Evolutionary conservation across 2,888 invertebrate genomes (phyloP), one percentile per base, ranked within the genome.

Genomic region (Parnassius orleans): DNA sequence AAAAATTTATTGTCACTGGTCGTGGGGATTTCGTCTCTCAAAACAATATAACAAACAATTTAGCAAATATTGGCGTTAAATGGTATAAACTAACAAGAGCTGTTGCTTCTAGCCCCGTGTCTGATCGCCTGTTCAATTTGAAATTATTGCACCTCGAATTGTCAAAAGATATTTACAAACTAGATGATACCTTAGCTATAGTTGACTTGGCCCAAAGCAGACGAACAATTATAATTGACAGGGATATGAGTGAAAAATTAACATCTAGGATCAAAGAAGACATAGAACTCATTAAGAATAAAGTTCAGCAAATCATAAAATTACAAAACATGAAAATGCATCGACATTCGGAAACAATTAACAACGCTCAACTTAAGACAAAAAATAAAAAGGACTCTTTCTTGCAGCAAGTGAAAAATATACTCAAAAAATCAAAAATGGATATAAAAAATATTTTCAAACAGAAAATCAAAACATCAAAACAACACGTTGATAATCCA

Each of bases 91-190:
- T 80, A 54, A 66, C 76, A 9, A 54, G 61, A 10, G 70, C 69
- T 19, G 53, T 84, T 7, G 61, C 66, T 5, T 65, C 68, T 1
- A 76, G 72, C 62, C 41, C 71, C n/a, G 66, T 74, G 14, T 64
- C 71, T 33, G 73, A 80, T 43, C 76, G 70, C 42, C 48, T 84
- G 0, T 74, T 83, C 24, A 72, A 71, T 15, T 69, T 87, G 69
- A 87, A 88, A 68, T 64, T 80, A 19, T 70, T 89, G 44, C 80
- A 86, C 65, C 68, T 81, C 0, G 65, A 66, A 53, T 53, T 89
- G 61, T 72, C 73, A 11, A 66, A 65, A 10, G 84, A 86, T 66
- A 78, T 86, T 2, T 65, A 65, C 46, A 85, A 79, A 76, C 66
- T 89, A n/a, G 72, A 66, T 7, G 77, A 83, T 53, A 77, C 76